Percentiles rank a stretch among this genome's conserved stretches.
These are phyloP conservation scores for Pelodytes ibericus DNA, from an alignment of 2,797 vertebrate genomes.

Conservation along the genomic window DNA sequence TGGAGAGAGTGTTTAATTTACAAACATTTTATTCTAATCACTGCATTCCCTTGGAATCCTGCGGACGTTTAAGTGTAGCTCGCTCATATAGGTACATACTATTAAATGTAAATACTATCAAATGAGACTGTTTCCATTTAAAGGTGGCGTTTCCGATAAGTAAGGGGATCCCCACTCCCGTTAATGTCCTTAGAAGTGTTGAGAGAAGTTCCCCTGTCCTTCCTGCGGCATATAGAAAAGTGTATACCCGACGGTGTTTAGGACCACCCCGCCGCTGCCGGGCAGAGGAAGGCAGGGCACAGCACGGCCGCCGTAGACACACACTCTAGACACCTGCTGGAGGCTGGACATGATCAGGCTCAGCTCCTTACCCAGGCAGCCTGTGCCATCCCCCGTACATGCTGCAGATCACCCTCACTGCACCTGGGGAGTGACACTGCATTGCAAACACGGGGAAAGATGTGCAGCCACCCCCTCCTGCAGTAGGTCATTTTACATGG, in stretches of 20 bases:
- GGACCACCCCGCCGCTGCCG: conserved; percentile 62
- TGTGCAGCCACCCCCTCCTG: not conserved
- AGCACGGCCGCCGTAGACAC: conserved; percentile 38
- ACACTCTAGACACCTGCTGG: conserved; percentile 60
- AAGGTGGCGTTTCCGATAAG: too few species aligned
- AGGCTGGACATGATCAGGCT: conserved; percentile 44
- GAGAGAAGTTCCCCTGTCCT: not conserved
- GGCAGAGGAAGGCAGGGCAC: conserved; percentile 26
- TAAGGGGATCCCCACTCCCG: not conserved
- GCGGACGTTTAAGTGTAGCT: too few species aligned
- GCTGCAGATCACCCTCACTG: conserved; percentile 11
- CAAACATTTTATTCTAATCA: too few species aligned
- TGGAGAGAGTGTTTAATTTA: too few species aligned
- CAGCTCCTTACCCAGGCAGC: conserved; percentile 19
- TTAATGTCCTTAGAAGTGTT: not conserved
- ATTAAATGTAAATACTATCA: too few species aligned
- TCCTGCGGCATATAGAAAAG: not conserved
- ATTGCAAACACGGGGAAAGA: not conserved
- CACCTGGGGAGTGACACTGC: not conserved
- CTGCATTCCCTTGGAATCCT: too few species aligned
- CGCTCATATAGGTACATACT: too few species aligned
- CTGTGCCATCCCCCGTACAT: conserved; percentile 24
- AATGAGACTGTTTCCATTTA: too few species aligned
- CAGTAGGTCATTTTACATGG: not conserved
- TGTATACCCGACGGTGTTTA: conserved; percentile 54